phyloP scores from a whole-genome alignment of 2,113 vertebrate genomes.

The Conger conger region DNA sequence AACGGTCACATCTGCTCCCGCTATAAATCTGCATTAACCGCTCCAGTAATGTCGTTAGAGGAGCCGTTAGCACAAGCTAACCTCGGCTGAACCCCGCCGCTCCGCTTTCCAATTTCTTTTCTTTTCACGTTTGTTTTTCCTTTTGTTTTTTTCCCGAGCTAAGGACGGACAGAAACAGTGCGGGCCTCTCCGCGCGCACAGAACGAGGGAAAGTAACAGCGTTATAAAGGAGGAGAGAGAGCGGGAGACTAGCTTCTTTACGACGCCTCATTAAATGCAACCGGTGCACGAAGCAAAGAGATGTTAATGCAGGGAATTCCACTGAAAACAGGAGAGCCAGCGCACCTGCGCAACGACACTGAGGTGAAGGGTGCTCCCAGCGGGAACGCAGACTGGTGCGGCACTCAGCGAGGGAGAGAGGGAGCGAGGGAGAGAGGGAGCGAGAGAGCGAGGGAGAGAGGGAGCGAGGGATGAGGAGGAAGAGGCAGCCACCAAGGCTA shows the following conservation, averaged over 20 bases:
- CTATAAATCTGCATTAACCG: background rate
- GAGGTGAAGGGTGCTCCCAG: background rate
- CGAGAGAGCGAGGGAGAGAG: conserved; percentile 33
- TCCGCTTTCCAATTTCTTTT: conserved; percentile 10
- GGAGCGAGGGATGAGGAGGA: conserved; percentile 23
- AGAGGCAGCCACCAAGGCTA: conserved; percentile 45
- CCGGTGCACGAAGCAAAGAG: background rate
- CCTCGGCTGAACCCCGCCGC: conserved; percentile 44
- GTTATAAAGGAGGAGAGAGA: background rate
- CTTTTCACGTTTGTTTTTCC: background rate
- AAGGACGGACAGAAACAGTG: conserved; percentile 36
- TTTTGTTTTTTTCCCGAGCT: conserved; percentile 21
- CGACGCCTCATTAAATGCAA: background rate
- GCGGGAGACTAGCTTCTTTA: background rate
- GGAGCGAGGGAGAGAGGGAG: too few relatives aligned
- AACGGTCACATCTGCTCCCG: background rate
- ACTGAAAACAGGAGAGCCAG: background rate
- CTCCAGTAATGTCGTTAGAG: conserved; percentile 22
- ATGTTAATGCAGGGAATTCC: background rate
- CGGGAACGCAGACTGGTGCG: too few relatives aligned
- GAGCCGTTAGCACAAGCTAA: conserved; percentile 39
- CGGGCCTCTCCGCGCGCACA: conserved; percentile 39
- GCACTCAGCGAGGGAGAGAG: background rate
- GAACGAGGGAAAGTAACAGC: conserved; percentile 28
- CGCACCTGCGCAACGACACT: background rate